Evolutionary conservation across 2,888 invertebrate species (phyloP), one percentile per base, ranked within the genome.

Genomic region (Cephus sareptanus): DNA sequence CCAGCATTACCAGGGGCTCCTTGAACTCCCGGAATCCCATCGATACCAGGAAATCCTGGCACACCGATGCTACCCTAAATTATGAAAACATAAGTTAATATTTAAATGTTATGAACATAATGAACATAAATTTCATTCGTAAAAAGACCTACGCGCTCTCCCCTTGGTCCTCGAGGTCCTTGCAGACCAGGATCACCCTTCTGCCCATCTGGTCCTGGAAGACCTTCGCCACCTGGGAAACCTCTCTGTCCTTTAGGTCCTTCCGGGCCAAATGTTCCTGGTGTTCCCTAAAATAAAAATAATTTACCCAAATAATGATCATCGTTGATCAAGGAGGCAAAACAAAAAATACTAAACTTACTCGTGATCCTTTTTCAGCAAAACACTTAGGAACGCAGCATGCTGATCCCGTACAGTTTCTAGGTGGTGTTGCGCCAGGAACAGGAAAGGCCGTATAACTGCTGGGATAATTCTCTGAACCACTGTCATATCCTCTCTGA

Each of bases 311-410:
- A 71, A 33, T 9, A 23, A 23, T 9, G 23, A 23, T 56, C 56
- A 23, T 56, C 56, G 2, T 9, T 56, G 23, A 56, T 56, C 9
- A 56, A 56, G 56, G 23, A 56, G 9, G 71, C 31, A 71, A 30
- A 31, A 71, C 12, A 12, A 35, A 3, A 11, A 23, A 1, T 71
- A 3, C 34, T 68, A 34, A n/a, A 91, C 93, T 91, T 92, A 96
- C 96, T 87, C 96, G 93, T 80, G 94, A 94, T 89, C 97, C 97
- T 92, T 97, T 97, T 92, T 97, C 97, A 1, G 97, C 97, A 83
- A 96, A 95, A 91, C 97, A 97, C 93, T 97, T 97, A 0, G 97
- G 97, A 70, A 94, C 94, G 88, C 97, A 97, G 86, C 95, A 95
- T 79, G 94, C 95, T 0, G 94, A 93, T 15, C 93, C 94, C 0